phyloP scores from a whole-genome alignment of 92 coral and sea anemone species.

The Phenganax subtilis region DNA sequence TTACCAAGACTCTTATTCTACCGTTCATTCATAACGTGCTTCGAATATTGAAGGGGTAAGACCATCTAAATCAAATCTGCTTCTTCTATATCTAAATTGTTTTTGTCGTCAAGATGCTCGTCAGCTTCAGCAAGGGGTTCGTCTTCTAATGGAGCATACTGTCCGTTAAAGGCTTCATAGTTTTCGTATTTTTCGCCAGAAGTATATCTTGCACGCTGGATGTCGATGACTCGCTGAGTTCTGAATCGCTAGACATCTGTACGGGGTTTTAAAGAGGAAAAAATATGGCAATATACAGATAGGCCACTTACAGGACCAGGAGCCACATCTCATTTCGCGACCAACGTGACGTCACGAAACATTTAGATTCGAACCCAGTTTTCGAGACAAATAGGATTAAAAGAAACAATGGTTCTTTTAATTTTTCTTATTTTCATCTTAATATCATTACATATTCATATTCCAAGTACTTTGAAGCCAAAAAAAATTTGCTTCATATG shows the following conservation, averaged over 20 bases:
- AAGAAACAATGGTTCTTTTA: not conserved
- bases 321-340: not conserved
- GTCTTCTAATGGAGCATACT: conserved; percentile 19
- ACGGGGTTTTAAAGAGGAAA: not conserved
- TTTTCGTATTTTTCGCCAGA: conserved; percentile 5
- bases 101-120: not conserved
- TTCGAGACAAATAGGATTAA: conserved; percentile 8
- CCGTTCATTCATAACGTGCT: conserved; percentile 29
- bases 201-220: not conserved
- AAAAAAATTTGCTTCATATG: conserved; percentile 37
- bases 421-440: not conserved
- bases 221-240: not conserved
- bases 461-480: not conserved
- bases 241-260: conserved; percentile 43
- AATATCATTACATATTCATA: not conserved
- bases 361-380: conserved; percentile 4
- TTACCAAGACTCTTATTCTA: conserved; percentile 30
- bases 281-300: not conserved
- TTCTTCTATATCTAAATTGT: not conserved
- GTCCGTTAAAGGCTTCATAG: conserved; percentile 8
- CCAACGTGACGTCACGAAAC: conserved; percentile 36
- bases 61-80: conserved; percentile 35
- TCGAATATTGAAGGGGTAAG: conserved; percentile 40
- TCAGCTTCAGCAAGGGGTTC: conserved; percentile 31
- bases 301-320: not conserved